Evolutionary conservation across 2,797 vertebrate genomes (phyloP).

Genomic region (Coluber constrictor): DNA sequence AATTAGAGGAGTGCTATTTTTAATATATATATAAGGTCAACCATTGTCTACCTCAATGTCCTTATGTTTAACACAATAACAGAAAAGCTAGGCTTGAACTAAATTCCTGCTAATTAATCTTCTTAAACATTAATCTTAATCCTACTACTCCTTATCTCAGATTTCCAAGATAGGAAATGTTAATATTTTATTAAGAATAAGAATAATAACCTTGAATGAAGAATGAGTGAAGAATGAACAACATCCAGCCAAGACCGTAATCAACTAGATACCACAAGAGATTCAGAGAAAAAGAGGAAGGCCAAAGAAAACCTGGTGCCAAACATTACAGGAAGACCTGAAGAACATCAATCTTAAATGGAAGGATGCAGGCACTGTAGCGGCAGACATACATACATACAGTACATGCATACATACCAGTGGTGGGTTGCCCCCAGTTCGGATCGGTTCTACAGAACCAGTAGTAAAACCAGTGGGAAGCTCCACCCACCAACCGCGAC

Average conservation of each 20-base stretch:
- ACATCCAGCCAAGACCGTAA: neutral
- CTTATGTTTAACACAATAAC: neutral
- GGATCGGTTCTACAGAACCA: too few relatives aligned
- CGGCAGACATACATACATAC: neutral
- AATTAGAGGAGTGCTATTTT: conserved; percentile 21
- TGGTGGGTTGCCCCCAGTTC: too few relatives aligned
- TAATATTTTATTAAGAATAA: neutral
- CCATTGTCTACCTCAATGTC: conserved; percentile 31
- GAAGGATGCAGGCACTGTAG: neutral
- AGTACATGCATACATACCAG: too few relatives aligned
- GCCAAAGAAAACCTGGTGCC: neutral
- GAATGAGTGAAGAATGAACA: neutral
- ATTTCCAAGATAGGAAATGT: neutral
- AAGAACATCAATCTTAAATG: neutral
- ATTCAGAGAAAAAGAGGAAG: neutral
- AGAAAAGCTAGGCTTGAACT: conserved; percentile 18
- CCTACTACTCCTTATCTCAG: neutral
- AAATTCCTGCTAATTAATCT: conserved; percentile 22
- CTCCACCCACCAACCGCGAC: too few relatives aligned
- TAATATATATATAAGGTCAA: conserved; percentile 2
- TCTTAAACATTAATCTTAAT: neutral
- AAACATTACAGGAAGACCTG: neutral
- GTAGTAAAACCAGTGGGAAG: too few relatives aligned
- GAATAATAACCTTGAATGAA: neutral
- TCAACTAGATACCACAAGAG: neutral